phyloP scores from a whole-genome alignment of 2,797 vertebrate species.

The Bucorvus abyssinicus region DNA sequence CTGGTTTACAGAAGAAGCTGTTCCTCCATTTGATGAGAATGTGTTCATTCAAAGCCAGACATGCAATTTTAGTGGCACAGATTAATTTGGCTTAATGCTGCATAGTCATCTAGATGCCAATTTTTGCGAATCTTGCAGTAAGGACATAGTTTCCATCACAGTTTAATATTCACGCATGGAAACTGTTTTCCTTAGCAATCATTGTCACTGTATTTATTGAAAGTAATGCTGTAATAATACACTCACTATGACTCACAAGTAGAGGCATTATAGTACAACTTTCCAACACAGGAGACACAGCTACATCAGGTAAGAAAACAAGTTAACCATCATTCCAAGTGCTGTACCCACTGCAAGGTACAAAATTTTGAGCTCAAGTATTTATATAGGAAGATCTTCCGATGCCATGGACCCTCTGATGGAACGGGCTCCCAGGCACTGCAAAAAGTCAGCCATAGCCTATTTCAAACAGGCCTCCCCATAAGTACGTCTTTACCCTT shows the following conservation, averaged over 20 bases:
- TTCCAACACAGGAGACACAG: neutral
- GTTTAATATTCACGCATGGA: constrained; percentile 26
- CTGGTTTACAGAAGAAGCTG: neutral
- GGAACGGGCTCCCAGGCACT: neutral
- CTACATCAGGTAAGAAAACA: neutral
- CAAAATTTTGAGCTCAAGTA: neutral
- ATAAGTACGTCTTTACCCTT: neutral
- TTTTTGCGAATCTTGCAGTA: neutral
- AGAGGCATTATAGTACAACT: neutral
- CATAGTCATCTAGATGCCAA: neutral
- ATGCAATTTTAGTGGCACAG: neutral
- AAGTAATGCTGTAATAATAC: constrained; percentile 24
- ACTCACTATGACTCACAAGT: neutral
- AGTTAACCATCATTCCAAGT: neutral
- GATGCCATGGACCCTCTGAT: neutral
- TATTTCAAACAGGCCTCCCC: neutral
- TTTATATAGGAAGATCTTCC: neutral
- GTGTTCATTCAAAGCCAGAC: neutral
- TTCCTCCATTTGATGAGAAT: constrained; percentile 7
- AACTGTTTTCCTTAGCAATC: neutral
- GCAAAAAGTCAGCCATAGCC: neutral
- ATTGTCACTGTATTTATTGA: constrained; percentile 28
- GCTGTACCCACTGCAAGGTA: neutral
- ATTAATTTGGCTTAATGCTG: neutral
- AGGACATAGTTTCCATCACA: constrained; percentile 11